Base-by-base conservation (phyloP, 2,888 invertebrate genomes). In the Heterodera filipjevi region DNA sequence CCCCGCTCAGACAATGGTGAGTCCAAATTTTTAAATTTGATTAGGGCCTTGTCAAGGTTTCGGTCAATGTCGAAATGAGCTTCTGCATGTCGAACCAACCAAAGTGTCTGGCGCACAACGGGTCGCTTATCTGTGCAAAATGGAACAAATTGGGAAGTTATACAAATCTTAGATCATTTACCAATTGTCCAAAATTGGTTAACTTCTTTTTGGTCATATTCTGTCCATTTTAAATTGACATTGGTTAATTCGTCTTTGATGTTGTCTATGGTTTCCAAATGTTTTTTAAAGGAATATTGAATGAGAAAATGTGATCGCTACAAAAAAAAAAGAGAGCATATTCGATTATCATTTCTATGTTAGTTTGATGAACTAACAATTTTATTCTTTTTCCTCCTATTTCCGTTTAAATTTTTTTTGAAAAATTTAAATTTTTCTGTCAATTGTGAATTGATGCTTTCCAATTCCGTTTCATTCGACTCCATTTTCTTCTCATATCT, bases 401-500 rank as follows among this genome's bases (percentile, higher is more conserved):
- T n/a, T n/a, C n/a, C n/a, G n/a, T n/a, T n/a, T n/a, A n/a, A n/a
- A n/a, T n/a, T 39, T 39, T 39, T 39, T 10, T 3, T 3, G 10
- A 6, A 10, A 39, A 39, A 39, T 39, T 39, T 3, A 39, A 59
- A 59, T 59, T 59, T 59, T 27, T 59, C 59, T 59, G n/a, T 27
- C 59, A 59, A 59, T n/a, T 59, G 59, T n/a, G 12, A 5, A 10
- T 59, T 59, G 27, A 59, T 59, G 59, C 59, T 59, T 27, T 59
- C 59, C 59, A 59, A 59, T 27, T 59, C 59, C 59, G 59, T 5
- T 27, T 3, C n/a, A 10, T 27, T 22, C 6, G 59, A 5, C 6
- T 27, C 27, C 59, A n/a, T n/a, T n/a, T 59, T 59, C n/a, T 59
- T 59, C n/a, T 59, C 59, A 59, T 59, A 59, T 59, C 59, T 59